Conservation (phyloP, 2,888 invertebrate genomes). For the Spisula subtruncata region DNA sequence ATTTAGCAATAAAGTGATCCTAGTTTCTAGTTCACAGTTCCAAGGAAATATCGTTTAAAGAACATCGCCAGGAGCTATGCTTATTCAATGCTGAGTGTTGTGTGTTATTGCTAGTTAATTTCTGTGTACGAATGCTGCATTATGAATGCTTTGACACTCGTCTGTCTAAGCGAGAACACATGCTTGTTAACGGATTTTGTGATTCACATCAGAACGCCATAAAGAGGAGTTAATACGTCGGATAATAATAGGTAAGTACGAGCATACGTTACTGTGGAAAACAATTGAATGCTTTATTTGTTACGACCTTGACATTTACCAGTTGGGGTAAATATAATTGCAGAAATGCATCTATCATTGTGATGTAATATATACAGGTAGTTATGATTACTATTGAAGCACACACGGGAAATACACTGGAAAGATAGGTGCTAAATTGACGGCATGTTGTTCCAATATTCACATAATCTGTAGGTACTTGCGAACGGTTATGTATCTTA, state of each 20-base stretch:
- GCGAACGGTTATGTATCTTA: too few species aligned
- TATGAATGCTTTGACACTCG: neutral
- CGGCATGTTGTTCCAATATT: too few species aligned
- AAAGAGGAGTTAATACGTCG: neutral
- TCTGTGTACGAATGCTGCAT: too few species aligned
- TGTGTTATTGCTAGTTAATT: neutral
- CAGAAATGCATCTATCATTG: too few species aligned
- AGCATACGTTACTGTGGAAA: neutral
- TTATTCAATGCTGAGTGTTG: neutral
- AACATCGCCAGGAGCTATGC: neutral
- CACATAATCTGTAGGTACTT: too few species aligned
- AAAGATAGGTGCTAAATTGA: too few species aligned
- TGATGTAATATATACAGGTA: too few species aligned
- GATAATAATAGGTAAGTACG: neutral
- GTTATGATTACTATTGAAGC: too few species aligned
- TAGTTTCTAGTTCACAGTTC: neutral
- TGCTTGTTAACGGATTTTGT: neutral
- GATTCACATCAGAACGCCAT: neutral
- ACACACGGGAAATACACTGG: too few species aligned
- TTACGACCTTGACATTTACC: neutral
- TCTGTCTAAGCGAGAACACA: too few species aligned
- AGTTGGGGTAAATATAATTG: neutral
- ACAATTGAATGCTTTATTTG: neutral
- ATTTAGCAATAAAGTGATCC: too few species aligned
- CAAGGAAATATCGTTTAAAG: neutral